Percentiles rank a stretch among this genome's conserved stretches.
Conservation (phyloP, 2,888 invertebrate species). For the Sphaerophoria rueppellii region DNA sequence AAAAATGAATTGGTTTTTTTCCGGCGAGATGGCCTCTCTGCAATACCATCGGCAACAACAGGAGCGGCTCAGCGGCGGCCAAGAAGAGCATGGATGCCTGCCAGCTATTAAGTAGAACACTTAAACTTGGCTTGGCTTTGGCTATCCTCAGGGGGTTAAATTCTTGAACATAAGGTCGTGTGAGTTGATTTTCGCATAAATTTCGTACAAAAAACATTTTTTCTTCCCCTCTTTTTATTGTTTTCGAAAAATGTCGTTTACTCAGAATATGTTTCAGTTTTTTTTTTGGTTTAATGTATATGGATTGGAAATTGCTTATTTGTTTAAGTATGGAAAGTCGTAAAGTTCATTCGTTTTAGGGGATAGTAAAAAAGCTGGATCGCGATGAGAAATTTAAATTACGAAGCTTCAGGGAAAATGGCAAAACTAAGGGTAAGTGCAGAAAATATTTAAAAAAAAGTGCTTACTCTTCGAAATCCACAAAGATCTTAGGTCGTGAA, state of each 20-base stretch:
- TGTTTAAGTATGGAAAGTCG: slow-evolving; percentile 24
- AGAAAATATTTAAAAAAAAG: no score
- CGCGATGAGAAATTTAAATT: background rate
- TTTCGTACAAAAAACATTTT: slow-evolving; percentile 6
- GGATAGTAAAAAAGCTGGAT: slow-evolving; percentile 24
- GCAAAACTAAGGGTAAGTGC: no score
- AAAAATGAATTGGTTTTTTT: slow-evolving; percentile 62
- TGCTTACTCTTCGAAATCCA: no score
- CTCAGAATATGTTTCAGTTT: background rate
- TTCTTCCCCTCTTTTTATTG: slow-evolving; percentile 2
- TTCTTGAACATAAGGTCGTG: slow-evolving; percentile 26
- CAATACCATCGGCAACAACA: no score
- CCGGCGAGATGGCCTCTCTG: slow-evolving; percentile 7
- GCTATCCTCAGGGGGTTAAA: slow-evolving; percentile 39
- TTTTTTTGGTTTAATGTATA: slow-evolving; percentile 18
- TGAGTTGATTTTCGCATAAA: slow-evolving; percentile 57
- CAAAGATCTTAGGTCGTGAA: no score
- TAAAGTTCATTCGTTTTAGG: slow-evolving; percentile 44
- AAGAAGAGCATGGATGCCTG: slow-evolving; percentile 38
- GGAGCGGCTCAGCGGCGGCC: background rate
- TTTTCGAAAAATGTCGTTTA: slow-evolving; percentile 39
- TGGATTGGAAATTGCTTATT: slow-evolving; percentile 43
- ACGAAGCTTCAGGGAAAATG: background rate
- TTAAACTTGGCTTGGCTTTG: slow-evolving; percentile 48
- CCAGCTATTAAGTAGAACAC: slow-evolving; percentile 57